Base-by-base conservation (phyloP, 2,797 vertebrate genomes). In the Vireo griseus region DNA sequence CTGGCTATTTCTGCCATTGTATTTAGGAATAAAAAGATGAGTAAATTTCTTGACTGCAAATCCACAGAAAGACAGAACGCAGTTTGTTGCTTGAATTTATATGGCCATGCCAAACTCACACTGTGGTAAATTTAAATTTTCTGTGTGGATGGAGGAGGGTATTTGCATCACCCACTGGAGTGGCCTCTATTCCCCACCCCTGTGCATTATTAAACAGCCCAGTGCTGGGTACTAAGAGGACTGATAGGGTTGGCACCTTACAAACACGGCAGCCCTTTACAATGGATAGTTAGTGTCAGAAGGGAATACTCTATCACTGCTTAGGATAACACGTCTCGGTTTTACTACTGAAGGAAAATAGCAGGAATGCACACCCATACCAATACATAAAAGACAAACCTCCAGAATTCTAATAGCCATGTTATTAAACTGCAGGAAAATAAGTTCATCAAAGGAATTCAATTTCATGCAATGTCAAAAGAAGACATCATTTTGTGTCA, bases 371-470 rank as follows among this genome's bases (percentile, higher is more conserved):
- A 88, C 3, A 13, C 9, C 16, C 15, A 29, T n/a, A 37, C 7
- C 33, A 11, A 42, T 10, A 57, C 20, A 54, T 16, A 59, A 20
- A 84, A 83, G 31, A 29, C 12, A 80, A 88, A 76, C 12, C 24
- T 65, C 29, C 22, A 45, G 31, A 88, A 71, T 89, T 93, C 75
- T 57, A 87, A 79, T 1, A 84, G 51, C 7, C 59, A 72, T 58
- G 24, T 19, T 80, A 68, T 73, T 71, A 85, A 94, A 76, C 21
- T 51, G 50, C 55, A 86, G 42, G 35, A 16, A 75, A 40, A 72
- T 86, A 94, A 83, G 59, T 74, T 54, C 79, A 88, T 71, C 67
- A 89, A 92, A 88, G n/a, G 20, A 52, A 40, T 85, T 90, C 47
- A 55, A 86, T 87, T 96, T 93, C 50, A 71, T 0, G 2, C 59